Evolutionary conservation across 1,140 invertebrate genomes (phyloP), one percentile per base, ranked within the genome.

Genomic region (Ostrea denselamellosa): DNA sequence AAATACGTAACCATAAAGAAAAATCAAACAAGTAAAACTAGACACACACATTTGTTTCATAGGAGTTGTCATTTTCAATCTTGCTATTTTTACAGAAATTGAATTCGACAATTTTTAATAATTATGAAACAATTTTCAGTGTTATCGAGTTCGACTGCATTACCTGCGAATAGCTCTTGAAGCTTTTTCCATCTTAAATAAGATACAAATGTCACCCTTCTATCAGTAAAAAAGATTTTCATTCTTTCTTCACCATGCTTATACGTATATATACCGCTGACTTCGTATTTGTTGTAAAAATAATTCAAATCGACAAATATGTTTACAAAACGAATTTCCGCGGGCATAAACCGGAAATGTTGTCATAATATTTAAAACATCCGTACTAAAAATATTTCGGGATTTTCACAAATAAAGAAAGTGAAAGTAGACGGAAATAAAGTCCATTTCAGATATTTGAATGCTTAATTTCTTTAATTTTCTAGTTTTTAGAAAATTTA

Each of bases 281-380:
- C 14, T 19, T 19, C 17, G 14, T 7, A n/a, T n/a, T 2, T 19
- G 58, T 62, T n/a, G 58, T 62, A 12, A 19, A n/a, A n/a, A 62
- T 7, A 68, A 68, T 25, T 68, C 22, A 25, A 77, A 77, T 44
- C 34, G 19, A 14, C 25, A 17, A 25, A 12, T 28, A 77, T 77
- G 68, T 77, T 77, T 77, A 77, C 68, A 77, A 77, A 77, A 28
- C 28, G 25, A 77, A 77, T 77, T 77, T 77, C 68, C 68, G 68
- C 68, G 68, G 68, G 68, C 25, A 17, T 62, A n/a, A 62, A 62
- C 56, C 56, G 56, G 56, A 14, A 77, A 14, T 77, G 68, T 34
- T 25, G 68, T 28, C 25, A 68, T 22, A 77, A 17, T 62, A 12
- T 34, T 14, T 10, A 77, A 77, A 14, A 14, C 22, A 77, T 4